Evolutionary conservation across 2,797 vertebrate genomes (phyloP).

Genomic region (Typhlichthys eigenmanni): DNA sequence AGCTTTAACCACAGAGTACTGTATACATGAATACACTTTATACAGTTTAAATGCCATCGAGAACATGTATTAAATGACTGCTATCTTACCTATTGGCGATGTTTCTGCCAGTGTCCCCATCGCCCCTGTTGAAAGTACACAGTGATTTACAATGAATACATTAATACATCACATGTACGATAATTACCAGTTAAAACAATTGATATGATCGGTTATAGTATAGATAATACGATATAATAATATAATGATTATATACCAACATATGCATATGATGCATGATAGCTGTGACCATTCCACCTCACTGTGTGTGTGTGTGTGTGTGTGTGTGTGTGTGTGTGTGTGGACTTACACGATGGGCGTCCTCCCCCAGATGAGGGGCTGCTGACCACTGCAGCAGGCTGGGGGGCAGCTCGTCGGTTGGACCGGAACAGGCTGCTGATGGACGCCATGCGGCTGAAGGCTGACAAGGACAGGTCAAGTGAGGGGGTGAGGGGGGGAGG

Average conservation of each 20-base stretch:
- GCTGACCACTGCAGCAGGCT: not conserved
- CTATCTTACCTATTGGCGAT: constrained; percentile 57
- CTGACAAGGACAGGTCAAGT: constrained; percentile 21
- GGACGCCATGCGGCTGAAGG: constrained; percentile 67
- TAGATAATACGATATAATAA: no score
- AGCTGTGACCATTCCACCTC: not conserved
- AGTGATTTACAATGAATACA: not conserved
- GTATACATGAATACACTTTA: not conserved
- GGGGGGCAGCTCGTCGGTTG: constrained; percentile 48
- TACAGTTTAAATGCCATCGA: not conserved
- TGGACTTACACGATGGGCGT: constrained; percentile 50
- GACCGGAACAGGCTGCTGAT: constrained; percentile 73
- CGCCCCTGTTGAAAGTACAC: constrained; percentile 45
- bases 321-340: no score
- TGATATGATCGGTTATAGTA: not conserved
- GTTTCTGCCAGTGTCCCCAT: constrained; percentile 55
- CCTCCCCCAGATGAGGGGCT: constrained; percentile 26
- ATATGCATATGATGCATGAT: no score
- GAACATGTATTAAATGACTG: not conserved
- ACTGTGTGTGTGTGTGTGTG: no score
- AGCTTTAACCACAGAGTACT: not conserved
- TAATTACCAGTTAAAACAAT: not conserved
- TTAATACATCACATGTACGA: no score
- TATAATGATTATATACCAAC: no score
- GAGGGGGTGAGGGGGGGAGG: not conserved